A percentile compares a stretch with the other conserved stretches of the same genome.
Evolutionary conservation across 2,888 invertebrate species (phyloP).

Genomic region (Xanthorhoe designata): DNA sequence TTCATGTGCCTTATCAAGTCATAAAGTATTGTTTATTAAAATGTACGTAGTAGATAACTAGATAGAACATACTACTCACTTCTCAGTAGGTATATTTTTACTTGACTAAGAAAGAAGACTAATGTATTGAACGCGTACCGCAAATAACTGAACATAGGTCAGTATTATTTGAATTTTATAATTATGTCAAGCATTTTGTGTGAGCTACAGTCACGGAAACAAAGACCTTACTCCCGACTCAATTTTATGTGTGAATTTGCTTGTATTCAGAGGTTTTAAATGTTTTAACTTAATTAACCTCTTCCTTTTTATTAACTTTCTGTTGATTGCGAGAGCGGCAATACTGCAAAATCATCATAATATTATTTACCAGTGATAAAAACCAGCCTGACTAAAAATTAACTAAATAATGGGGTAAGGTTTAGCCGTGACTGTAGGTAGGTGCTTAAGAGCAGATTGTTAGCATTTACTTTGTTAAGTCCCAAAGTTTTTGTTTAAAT

Average conservation of each 20-base stretch:
- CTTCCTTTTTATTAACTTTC: background rate
- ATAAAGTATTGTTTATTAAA: background rate
- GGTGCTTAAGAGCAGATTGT: background rate
- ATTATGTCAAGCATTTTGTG: background rate
- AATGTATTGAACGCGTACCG: too few relatives aligned
- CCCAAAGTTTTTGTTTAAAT: background rate
- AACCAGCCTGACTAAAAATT: too few relatives aligned
- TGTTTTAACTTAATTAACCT: background rate
- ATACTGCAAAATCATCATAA: too few relatives aligned
- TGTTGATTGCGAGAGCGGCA: too few relatives aligned
- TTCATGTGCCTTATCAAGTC: background rate
- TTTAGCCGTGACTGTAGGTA: background rate
- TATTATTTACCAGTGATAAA: too few relatives aligned
- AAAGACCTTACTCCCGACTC: background rate
- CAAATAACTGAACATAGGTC: background rate
- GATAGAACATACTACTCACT: too few relatives aligned
- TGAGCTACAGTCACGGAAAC: background rate
- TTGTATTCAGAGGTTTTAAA: background rate
- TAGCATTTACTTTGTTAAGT: constrained; percentile 6
- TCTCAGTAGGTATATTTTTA: too few relatives aligned
- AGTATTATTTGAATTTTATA: constrained; percentile 18
- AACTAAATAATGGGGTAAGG: too few relatives aligned
- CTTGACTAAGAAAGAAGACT: too few relatives aligned
- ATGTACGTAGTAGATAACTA: background rate
- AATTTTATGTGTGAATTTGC: background rate